These are phyloP conservation scores for Chaetops frenatus DNA, from an alignment of 2,113 vertebrate species.

Conservation along the genomic window DNA sequence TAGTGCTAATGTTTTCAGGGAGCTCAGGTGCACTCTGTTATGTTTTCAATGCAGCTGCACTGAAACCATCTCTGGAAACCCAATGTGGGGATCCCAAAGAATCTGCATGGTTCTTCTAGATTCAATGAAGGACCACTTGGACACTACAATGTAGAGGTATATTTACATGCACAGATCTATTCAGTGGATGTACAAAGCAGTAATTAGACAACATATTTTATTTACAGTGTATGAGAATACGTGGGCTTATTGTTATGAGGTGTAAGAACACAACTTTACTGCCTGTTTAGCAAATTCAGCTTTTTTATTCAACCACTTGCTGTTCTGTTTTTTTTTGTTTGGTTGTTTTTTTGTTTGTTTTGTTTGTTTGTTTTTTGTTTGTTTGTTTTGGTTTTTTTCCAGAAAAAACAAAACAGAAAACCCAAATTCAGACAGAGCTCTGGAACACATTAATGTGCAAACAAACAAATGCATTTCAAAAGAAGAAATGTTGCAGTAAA, in stretches of 20 bases:
- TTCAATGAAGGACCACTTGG: not conserved
- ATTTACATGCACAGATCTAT: not conserved
- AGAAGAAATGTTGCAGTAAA: not conserved
- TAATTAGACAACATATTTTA: not conserved
- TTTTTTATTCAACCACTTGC: not conserved
- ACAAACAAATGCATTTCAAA: not conserved
- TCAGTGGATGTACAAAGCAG: not conserved
- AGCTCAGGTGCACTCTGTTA: not conserved
- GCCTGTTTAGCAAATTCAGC: not conserved
- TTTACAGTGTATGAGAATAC: not conserved
- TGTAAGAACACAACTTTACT: not conserved
- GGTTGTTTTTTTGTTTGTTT: not conserved
- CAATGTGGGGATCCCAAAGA: not conserved
- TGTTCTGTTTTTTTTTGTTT: not conserved
- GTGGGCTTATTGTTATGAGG: not conserved
- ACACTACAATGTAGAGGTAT: not conserved
- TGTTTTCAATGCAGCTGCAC: not conserved
- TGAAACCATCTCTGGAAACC: not conserved
- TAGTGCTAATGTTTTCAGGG: not conserved
- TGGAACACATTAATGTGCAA: not conserved
- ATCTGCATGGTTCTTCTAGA: not conserved
- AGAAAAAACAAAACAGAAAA: too few species aligned
- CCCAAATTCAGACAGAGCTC: not conserved
- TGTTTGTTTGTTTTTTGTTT: accelerated
- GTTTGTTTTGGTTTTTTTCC: not conserved